Evolutionary conservation across 1,140 invertebrate species (phyloP).

Genomic region (Cydia amplana): DNA sequence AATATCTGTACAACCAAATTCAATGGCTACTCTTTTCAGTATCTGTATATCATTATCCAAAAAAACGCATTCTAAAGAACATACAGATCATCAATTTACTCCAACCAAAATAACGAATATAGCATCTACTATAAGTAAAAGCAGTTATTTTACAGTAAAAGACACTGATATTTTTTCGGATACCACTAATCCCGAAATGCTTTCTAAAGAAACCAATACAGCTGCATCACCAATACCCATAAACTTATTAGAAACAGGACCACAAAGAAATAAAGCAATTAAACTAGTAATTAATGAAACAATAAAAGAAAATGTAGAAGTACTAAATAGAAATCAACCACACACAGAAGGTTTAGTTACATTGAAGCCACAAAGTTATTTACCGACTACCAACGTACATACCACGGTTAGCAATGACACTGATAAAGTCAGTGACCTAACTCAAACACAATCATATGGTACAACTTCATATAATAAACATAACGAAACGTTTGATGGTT

Average conservation of each 20-base stretch:
- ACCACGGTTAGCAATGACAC: too few relatives aligned
- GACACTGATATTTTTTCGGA: neutral
- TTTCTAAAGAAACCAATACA: neutral
- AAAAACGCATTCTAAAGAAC: neutral
- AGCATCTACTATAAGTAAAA: neutral
- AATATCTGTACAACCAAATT: neutral
- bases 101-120: neutral
- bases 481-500: neutral
- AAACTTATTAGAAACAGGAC: neutral
- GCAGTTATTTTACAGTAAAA: neutral
- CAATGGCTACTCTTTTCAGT: neutral
- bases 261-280: neutral
- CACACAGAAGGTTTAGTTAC: neutral
- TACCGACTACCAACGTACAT: neutral
- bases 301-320: neutral
- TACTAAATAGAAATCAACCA: neutral
- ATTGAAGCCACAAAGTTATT: neutral
- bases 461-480: neutral
- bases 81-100: neutral
- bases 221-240: neutral
- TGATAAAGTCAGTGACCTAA: neutral
- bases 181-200: neutral
- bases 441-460: neutral
- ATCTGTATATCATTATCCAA: neutral
- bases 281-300: neutral